Evolutionary conservation across 2,113 vertebrate species (phyloP), one percentile per base, ranked within the genome.

Genomic region (Phycodurus eques): DNA sequence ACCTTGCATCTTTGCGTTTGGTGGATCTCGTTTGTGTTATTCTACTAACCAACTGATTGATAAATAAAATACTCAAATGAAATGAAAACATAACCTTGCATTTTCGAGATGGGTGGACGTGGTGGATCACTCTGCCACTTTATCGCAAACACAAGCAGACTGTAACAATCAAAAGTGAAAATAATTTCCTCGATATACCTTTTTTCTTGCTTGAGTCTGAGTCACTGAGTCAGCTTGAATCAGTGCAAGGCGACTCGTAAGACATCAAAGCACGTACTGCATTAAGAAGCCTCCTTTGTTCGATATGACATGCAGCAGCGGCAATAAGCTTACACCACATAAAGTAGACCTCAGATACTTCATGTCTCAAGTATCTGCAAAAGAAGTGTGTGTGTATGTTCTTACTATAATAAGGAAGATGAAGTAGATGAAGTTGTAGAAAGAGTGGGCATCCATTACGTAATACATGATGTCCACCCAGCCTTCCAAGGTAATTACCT

Each of bases 391-490:
- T 63, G 68, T 60, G 63, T 56, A n/a, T 44, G 8, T 67, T 79
- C 90, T 86, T 79, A 92, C 90, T n/a, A 92, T 92, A 70, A 92
- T 92, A 74, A 92, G 88, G 76, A 92, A 91, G 71, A 92, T 91
- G 78, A 92, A 92, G 78, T 92, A 92, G 75, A 92, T 92, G 83
- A 92, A 92, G 81, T 92, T 92, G 81, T 92, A 92, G 83, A 92
- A 92, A 65, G 90, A 92, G 74, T 92, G 90, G 71, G 90, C 90
- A 46, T 92, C 90, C 90, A 92, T 92, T 35, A 92, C 90, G 27
- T 92, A 92, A 77, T 92, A 92, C 90, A 92, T 92, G 73, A 92
- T 92, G 78, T 92, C 90, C 1, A 92, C 90, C 90, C 90, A 92
- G 1, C 90, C 90, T 60, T 92, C 90, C 6, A 92, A 78, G 60